Conservation (phyloP, 1,140 invertebrate genomes). For the Drosophila rufa region DNA sequence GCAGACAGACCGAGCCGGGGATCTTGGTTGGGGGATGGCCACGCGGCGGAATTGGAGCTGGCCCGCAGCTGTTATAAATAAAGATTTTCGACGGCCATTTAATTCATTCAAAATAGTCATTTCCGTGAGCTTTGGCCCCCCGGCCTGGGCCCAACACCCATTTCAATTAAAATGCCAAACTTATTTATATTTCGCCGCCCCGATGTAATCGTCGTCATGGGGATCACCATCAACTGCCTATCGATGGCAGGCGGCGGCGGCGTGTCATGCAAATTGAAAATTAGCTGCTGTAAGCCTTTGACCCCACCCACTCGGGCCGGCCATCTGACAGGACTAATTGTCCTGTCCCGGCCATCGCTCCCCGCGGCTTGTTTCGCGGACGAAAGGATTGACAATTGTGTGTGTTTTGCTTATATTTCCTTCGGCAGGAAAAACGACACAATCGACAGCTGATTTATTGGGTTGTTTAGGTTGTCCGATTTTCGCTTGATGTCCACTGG, state of each 20-base stretch:
- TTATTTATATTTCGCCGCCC: conserved; percentile 67
- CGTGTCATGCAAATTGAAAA: conserved; percentile 78
- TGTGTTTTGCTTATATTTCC: conserved; percentile 40
- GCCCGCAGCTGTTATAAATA: conserved; percentile 77
- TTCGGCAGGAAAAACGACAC: conserved; percentile 23
- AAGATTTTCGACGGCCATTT: conserved; percentile 72
- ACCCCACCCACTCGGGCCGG: conserved; percentile 7
- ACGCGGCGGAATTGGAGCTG: conserved; percentile 19
- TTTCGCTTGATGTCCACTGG: conserved; percentile 11
- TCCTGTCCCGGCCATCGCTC: background rate
- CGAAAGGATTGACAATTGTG: conserved; percentile 53
- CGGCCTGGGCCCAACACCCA: conserved; percentile 14
- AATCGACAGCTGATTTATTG: conserved; percentile 70
- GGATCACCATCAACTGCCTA: conserved; percentile 75
- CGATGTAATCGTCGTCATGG: conserved; percentile 78
- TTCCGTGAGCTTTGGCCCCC: conserved; percentile 59
- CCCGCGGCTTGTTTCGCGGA: conserved; percentile 8
- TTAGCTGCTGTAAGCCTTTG: conserved; percentile 52
- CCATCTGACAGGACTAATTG: conserved; percentile 26
- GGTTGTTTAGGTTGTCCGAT: conserved; percentile 43
- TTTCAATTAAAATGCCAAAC: conserved; percentile 78
- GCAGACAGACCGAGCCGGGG: conserved; percentile 23
- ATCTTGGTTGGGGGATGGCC: conserved; percentile 14
- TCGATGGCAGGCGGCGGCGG: conserved; percentile 57
- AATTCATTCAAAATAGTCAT: conserved; percentile 80